Base-by-base conservation (phyloP, 2,113 vertebrate genomes). In the Oryzias javanicus region DNA sequence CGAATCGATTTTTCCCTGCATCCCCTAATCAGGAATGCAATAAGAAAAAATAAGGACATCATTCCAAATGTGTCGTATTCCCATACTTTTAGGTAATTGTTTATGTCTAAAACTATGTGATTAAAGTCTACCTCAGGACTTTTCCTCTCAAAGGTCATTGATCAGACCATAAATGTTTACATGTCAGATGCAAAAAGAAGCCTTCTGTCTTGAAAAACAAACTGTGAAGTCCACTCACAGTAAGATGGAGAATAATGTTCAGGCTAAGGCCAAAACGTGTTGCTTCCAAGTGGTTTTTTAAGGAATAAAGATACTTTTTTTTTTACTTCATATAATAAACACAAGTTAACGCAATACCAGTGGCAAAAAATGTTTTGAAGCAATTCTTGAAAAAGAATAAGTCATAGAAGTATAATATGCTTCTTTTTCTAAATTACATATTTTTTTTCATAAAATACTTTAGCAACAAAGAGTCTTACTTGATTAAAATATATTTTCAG, bases 151-250 rank as follows among this genome's bases (percentile, higher is more conserved):
- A 54, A 80, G 64, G 81, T 78, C 14, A 25, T 65, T 51, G 44
- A 77, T 49, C 50, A 40, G 50, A 49, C 27, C 75, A 58, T 74
- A 87, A 87, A 86, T 88, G 84, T 88, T 86, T 84, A 81, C 53
- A 29, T 61, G 54, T 20, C 44, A 24, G 62, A 29, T 1, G 35
- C 66, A 50, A 44, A 45, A 53, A 81, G 29, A 65, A 3, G 14
- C 48, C 12, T 27, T 63, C 47, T 4, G 17, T 49, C 45, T 61
- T 17, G 40, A 14, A 69, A 42, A 19, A 27, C 53, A 53, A 15
- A 6, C 47, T 18, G 24, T 20, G 20, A 22, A n/a, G 49, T 18
- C 3, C 14, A 5, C 55, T 46, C 49, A 29, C 42, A 19, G n/a
- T 55, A n/a, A 60, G 61, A 60, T 6, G 42, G 41, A 76, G 45